A percentile compares a stretch with the other conserved stretches of the same genome.
Conservation (phyloP, 2,888 invertebrate species). For the Drosophila macrothrix region DNA sequence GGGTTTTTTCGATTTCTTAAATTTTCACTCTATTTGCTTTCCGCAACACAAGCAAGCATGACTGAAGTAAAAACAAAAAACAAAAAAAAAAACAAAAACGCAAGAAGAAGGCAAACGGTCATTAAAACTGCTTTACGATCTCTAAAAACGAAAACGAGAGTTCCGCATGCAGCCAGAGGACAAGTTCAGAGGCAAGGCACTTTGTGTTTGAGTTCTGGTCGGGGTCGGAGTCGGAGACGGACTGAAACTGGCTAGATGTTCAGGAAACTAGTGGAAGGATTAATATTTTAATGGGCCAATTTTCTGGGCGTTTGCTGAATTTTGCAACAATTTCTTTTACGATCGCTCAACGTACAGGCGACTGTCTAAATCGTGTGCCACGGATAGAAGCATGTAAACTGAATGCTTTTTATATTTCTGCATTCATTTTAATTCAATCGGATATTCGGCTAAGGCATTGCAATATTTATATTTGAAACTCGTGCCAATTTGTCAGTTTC, state of each 20-base stretch:
- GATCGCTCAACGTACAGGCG: conserved; percentile 25
- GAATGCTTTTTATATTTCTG: background rate
- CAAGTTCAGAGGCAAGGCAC: conserved; percentile 15
- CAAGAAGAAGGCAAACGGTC: conserved; percentile 36
- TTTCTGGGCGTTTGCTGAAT: conserved; percentile 65
- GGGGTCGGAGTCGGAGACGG: background rate
- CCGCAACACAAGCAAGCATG: conserved; percentile 30
- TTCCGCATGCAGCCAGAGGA: conserved; percentile 39
- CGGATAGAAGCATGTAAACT: background rate
- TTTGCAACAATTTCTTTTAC: conserved; percentile 77
- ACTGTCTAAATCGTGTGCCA: background rate
- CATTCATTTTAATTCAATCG: background rate
- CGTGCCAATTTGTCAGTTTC: background rate
- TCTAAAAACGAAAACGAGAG: conserved; percentile 74
- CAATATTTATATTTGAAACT: background rate
- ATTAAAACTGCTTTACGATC: conserved; percentile 75
- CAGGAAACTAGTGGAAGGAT: conserved; percentile 65
- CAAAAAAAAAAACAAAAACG: background rate
- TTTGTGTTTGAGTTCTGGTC: background rate
- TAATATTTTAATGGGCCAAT: conserved; percentile 68
- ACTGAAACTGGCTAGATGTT: conserved; percentile 5
- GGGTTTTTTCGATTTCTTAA: conserved; percentile 50
- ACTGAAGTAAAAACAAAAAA: background rate
- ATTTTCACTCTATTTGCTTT: conserved; percentile 73
- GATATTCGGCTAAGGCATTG: background rate